Evolutionary conservation across 2,113 vertebrate species (phyloP), one percentile per base, ranked within the genome.

Genomic region (Istiophorus platypterus): DNA sequence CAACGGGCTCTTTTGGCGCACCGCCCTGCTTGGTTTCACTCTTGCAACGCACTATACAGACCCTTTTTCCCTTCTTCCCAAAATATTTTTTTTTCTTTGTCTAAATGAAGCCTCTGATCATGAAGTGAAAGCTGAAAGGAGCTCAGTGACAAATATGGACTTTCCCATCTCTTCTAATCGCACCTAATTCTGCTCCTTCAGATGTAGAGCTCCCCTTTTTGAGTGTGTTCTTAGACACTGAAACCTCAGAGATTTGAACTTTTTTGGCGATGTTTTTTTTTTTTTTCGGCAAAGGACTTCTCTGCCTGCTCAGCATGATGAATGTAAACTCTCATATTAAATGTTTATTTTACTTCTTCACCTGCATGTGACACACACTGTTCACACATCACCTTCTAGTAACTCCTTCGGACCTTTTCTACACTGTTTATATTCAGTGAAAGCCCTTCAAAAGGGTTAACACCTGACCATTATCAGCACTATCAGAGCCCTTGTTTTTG

Each of bases 21-120:
- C 93, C 81, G 86, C 87, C 92, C 87, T 76, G 66, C 84, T 93
- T 90, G 89, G 90, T 92, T 90, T 92, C 88, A 92, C 92, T 92
- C 83, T 81, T 89, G 94, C 91, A 84, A 85, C 85, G 81, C 85
- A 52, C 82, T 91, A 88, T 70, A 86, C 89, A 90, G 70, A 68
- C 85, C 80, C 62, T 88, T 90, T 63, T 68, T 56, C 69, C 77
- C 62, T 72, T 69, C 76, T 92, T 88, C 85, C 52, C 69, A 86
- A 93, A 94, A 93, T 92, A 93, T 94, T 92, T 89, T 92, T 92
- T 93, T 85, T 94, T 94, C 90, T 90, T 84, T 78, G 91, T 91
- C 92, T 93, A 93, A 92, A 92, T 93, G 88, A 91, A 78, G 85
- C 67, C 78, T 94, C 85, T 92, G 91, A 94, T 94, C 86, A 85